Conservation (phyloP, 2,888 invertebrate genomes). For the Asteroscopus sphinx region DNA sequence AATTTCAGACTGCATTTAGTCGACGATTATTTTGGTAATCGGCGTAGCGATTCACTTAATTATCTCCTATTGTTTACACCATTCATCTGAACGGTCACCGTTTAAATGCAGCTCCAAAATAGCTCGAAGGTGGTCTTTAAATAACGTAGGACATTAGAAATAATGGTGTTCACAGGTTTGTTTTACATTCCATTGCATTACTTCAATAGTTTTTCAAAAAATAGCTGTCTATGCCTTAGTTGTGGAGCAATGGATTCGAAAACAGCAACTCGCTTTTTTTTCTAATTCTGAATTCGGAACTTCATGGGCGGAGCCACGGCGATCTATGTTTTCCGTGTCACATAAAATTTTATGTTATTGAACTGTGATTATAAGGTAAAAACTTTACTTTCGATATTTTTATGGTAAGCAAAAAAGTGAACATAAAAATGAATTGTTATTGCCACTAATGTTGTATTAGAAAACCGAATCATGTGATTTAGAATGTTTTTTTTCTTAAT, state of each 20-base stretch:
- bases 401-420: conserved; percentile 41
- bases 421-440: conserved; percentile 60
- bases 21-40: conserved; percentile 77
- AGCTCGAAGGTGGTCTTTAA: conserved; percentile 67
- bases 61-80: conserved; percentile 77
- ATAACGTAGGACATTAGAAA: conserved; percentile 26
- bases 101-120: conserved; percentile 74
- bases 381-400: conserved; percentile 36
- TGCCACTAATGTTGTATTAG: conserved; percentile 53
- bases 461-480: conserved; percentile 40
- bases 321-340: conserved; percentile 71
- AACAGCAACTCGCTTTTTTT: conserved; percentile 27
- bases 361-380: conserved; percentile 55
- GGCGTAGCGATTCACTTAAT: conserved; percentile 77
- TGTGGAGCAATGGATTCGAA: conserved; percentile 40
- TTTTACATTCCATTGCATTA: conserved; percentile 28
- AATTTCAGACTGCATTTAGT: conserved; percentile 79
- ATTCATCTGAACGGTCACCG: conserved; percentile 68
- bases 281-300: conserved; percentile 16
- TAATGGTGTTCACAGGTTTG: conserved; percentile 19
- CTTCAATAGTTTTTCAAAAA: background rate
- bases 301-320: conserved; percentile 61
- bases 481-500: conserved; percentile 19
- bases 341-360: conserved; percentile 72
- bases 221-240: too few species aligned